Conservation (phyloP, 2,888 invertebrate species). For the Coenonympha glycerion region DNA sequence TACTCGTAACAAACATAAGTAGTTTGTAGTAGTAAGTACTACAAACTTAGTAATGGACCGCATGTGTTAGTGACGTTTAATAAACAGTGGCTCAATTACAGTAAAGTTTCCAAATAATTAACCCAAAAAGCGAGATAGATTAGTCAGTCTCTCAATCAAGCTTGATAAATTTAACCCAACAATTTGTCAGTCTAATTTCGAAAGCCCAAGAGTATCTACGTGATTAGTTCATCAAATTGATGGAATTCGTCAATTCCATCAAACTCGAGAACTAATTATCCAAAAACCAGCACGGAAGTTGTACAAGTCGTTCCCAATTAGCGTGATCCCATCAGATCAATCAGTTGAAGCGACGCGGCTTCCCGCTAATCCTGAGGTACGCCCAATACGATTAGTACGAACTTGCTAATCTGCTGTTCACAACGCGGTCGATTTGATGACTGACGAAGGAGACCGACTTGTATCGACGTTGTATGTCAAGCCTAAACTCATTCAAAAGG, state of each 20-base stretch:
- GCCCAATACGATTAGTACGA: conserved; percentile 18
- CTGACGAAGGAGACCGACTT: background rate
- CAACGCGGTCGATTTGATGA: conserved; percentile 12
- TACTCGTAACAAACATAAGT: no score
- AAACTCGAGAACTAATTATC: background rate
- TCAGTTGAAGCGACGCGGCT: conserved; percentile 19
- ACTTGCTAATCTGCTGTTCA: conserved; percentile 17
- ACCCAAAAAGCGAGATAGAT: no score
- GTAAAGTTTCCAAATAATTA: background rate
- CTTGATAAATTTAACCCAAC: background rate
- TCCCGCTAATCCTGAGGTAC: conserved; percentile 20
- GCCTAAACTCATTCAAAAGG: no score
- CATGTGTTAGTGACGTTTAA: no score
- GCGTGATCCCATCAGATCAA: conserved; percentile 21
- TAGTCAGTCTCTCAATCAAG: no score
- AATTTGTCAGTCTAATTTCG: background rate
- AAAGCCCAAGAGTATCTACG: no score
- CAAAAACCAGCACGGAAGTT: conserved; percentile 4
- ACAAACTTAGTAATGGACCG: no score
- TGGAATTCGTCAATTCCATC: no score
- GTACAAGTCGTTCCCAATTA: conserved; percentile 20
- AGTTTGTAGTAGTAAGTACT: no score
- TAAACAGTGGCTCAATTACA: no score
- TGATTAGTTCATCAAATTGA: no score
- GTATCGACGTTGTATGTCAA: no score